These are phyloP conservation scores for Clarias batrachus DNA, from an alignment of 2,113 vertebrate genomes.

Conservation along the genomic window DNA sequence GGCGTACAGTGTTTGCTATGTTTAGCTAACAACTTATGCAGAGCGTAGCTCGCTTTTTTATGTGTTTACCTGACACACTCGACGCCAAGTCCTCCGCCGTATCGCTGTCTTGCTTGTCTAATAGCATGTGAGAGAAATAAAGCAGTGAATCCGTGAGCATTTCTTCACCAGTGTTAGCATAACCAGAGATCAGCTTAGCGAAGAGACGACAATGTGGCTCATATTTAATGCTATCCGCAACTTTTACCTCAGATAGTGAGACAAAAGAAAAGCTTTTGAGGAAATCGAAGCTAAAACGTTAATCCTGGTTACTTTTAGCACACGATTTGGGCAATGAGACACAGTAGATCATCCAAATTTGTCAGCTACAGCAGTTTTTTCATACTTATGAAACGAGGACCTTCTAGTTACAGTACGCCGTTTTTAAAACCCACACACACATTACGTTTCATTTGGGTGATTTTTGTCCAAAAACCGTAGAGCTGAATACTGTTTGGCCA, in stretches of 20 bases:
- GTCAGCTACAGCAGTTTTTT: neutral
- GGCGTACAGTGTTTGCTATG: neutral
- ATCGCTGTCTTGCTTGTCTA: neutral
- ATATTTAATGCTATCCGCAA: neutral
- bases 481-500: neutral
- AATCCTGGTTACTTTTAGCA: neutral
- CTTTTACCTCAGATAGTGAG: neutral
- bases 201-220: neutral
- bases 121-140: neutral
- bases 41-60: neutral
- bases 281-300: neutral
- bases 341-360: neutral
- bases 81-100: neutral
- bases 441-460: neutral
- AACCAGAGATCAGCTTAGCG: neutral
- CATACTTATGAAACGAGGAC: neutral
- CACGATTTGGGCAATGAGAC: neutral
- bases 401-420: neutral
- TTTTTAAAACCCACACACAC: neutral
- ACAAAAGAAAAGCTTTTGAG: neutral
- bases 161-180: neutral
- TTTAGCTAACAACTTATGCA: neutral
- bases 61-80: neutral
- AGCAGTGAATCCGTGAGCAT: too few relatives aligned
- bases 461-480: neutral